Base-by-base conservation (phyloP, 2,797 vertebrate species). In the Hyperoplus lanceolatus region DNA sequence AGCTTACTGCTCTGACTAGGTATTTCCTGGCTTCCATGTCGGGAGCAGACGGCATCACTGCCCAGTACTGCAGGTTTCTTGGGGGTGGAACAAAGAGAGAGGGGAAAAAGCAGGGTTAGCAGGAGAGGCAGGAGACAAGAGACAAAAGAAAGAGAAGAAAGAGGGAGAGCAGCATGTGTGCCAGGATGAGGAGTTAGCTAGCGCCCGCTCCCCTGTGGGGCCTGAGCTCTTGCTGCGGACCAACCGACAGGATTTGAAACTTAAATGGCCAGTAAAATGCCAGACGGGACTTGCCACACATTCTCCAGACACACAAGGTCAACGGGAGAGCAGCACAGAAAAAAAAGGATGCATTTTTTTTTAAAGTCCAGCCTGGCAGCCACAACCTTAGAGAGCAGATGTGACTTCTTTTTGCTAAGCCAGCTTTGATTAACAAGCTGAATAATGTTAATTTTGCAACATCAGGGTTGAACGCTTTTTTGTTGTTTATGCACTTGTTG, bases 261-360 rank as follows among this genome's bases (percentile, higher is more conserved):
- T 89, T 94, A 93, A 94, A 94, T 94, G 89, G 84, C 80, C 86
- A 84, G 85, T 82, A 84, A 91, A 94, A 92, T 73, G 86, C 90
- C 93, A 93, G 89, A 91, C 75, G 69, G 82, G 89, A 72, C 79
- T 84, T 39, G 12, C 77, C 75, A 71, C 84, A 84, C 81, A 84
- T 85, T 85, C 77, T 89, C 75, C 82, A 90, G 80, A 87, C 79
- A 61, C 80, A 81, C 72, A 62, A 92, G 92, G 87, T 91, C 90
- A 91, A 82, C n/a, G 53, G 78, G 75, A 81, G 63, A 81, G 83
- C 79, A 75, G 66, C 73, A 74, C 65, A 67, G 78, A 81, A 78
- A 83, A 83, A 81, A 54, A 38, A 10, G 36, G 53, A 9, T 41
- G 64, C 43, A 60, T 15, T 43, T 80, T 75, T 39, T 4, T 18